Base-by-base conservation (phyloP, 2,797 vertebrate species). In the Mallotus villosus region DNA sequence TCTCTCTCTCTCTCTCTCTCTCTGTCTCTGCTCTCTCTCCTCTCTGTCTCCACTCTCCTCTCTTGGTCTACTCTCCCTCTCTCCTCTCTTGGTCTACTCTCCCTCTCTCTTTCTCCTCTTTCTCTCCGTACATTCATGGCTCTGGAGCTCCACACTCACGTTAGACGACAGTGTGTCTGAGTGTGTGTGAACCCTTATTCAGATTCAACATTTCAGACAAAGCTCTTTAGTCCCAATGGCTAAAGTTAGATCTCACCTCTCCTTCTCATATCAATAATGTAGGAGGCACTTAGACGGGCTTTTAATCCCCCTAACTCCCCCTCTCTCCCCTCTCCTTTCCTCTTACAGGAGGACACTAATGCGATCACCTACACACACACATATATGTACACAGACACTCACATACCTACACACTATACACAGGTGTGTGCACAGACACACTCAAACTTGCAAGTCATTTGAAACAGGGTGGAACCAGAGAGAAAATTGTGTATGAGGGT, bases 231-330 rank as follows among this genome's bases (percentile, higher is more conserved):
- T 53, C 32, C 19, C 61, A 51, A 64, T 7, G 21, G 29, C 17
- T 63, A 73, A 75, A 76, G 73, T 70, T 59, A 72, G 19, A 60
- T 24, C 62, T 21, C 62, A 27, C 25, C 16, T 27, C 24, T 67
- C 12, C 60, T 17, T 22, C 22, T 19, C 7, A 49, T 22, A 62
- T 74, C 12, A 67, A 16, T 55, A 64, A 19, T 64, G 2, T 17
- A 67, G 65, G 3, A 24, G 49, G 6, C 25, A 67, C 66, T 55
- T 53, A 67, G 65, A 17, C 46, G 27, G 14, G 11, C 41, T 67
- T 51, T 67, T 24, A 25, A 17, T 14, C 37, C 37, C 2, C 34
- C 57, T 24, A 27, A 11, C 41, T 46, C 41, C 11, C 41, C 12
- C 41, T 12, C 55, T 21, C 19, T 3, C 19, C 55, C 55, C n/a